These are phyloP conservation scores for Coptotermes formosanus DNA, from an alignment of 1,140 invertebrate species.

Conservation along the genomic window DNA sequence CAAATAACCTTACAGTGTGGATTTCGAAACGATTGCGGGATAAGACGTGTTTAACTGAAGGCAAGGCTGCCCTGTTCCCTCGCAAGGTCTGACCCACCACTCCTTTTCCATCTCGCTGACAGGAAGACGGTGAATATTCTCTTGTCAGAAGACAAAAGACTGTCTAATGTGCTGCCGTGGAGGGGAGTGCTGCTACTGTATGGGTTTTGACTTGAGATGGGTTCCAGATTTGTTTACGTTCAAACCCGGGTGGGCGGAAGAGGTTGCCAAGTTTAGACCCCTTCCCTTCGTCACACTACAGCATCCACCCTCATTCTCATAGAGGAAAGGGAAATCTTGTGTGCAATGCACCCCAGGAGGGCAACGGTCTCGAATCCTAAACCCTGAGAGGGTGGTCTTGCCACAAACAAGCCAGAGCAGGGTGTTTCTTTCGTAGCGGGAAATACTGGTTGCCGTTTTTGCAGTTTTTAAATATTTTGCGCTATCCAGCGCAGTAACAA, in stretches of 20 bases:
- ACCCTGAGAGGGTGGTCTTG: background rate
- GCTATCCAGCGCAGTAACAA: too few relatives aligned
- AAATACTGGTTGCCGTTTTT: background rate
- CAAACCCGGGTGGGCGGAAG: conserved; percentile 32
- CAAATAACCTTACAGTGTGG: too few relatives aligned
- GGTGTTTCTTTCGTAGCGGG: background rate
- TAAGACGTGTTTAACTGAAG: too few relatives aligned
- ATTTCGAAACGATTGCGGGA: too few relatives aligned
- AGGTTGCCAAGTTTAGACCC: conserved; percentile 32
- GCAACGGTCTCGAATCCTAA: background rate
- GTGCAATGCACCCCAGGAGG: background rate
- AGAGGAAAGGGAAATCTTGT: background rate
- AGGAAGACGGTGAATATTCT: conserved; percentile 15
- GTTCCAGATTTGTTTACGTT: conserved; percentile 33
- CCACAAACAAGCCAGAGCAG: background rate
- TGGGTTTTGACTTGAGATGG: conserved; percentile 27
- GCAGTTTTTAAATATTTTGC: too few relatives aligned
- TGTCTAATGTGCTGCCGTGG: background rate
- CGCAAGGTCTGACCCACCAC: background rate
- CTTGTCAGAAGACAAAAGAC: conserved; percentile 18
- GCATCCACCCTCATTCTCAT: background rate
- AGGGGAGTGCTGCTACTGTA: background rate
- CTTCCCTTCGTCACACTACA: background rate
- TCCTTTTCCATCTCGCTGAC: background rate
- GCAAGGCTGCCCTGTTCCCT: too few relatives aligned